Evolutionary conservation across 2,113 vertebrate genomes (phyloP), one percentile per base, ranked within the genome.

Genomic region (Pica pica): DNA sequence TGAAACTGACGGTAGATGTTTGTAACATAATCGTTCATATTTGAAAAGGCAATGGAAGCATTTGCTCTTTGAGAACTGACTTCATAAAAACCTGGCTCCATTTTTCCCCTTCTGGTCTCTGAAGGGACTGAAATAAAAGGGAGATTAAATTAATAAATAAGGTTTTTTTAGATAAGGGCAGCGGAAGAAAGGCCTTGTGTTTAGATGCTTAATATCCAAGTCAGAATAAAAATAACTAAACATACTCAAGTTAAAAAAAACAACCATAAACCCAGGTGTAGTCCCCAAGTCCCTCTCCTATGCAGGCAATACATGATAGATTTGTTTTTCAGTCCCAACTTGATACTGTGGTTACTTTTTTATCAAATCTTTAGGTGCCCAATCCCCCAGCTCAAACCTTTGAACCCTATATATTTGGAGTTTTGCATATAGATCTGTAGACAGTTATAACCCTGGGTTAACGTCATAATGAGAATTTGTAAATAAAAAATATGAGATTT

Each of bases 1-100:
- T 83, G 92, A 85, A 83, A 93, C 77, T 46, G 98, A 98, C 4
- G 98, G 98, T 98, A 91, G 57, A 60, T 77, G 19, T 89, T 80
- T 65, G 65, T 68, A 56, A 42, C 19, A 0, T 33, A 9, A 19
- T 30, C 7, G n/a, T 46, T 84, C 10, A 0, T 42, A 1, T 39
- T 67, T 47, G 1, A 57, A 76, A 73, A 49, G 19, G 42, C 19
- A 6, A 10, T 67, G 56, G 69, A 67, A 65, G 18, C 3, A n/a
- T 42, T 68, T 75, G 8, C 11, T 50, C 18, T 39, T 59, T 1
- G 1, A 11, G 47, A 64, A 22, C 4, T 67, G 31, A 21, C 24
- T 44, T 46, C 39, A 21, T 30, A 42, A 64, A 91, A 42, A 55
- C 6, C 6, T 83, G 47, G 2, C 42, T 83, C 11, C 1, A 1